Conservation (phyloP, 1,140 invertebrate species). For the Rhyacophila brunnea region DNA sequence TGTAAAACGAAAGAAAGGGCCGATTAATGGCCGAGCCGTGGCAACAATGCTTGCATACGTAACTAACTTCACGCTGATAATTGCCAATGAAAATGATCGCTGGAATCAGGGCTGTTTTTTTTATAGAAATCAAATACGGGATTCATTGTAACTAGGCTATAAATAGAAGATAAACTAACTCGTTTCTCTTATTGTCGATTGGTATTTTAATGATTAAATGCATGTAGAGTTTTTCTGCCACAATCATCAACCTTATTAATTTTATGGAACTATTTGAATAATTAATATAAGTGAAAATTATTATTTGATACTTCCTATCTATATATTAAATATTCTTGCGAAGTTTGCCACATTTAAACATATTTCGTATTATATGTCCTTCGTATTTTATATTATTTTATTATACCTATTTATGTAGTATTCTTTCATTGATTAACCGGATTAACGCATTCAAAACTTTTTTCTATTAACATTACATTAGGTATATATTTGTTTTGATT, state of each 20-base stretch:
- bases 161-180: background rate
- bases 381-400: no score
- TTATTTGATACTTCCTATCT: no score
- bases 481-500: no score
- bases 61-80: slow-evolving; percentile 34
- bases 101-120: background rate
- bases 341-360: no score
- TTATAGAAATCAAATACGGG: background rate
- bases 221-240: background rate
- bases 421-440: no score
- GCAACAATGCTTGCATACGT: slow-evolving; percentile 29
- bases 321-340: no score
- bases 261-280: no score
- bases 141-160: background rate
- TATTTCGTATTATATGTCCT: no score
- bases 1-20: slow-evolving; percentile 28
- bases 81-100: slow-evolving; percentile 17
- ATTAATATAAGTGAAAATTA: no score
- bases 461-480: no score
- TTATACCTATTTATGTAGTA: no score
- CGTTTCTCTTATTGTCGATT: background rate
- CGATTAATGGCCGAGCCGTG: slow-evolving; percentile 25
- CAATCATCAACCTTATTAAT: background rate
- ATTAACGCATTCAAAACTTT: no score
- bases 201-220: background rate